These are phyloP conservation scores for Sylvietta virens DNA, from an alignment of 2,113 vertebrate species.

Conservation along the genomic window DNA sequence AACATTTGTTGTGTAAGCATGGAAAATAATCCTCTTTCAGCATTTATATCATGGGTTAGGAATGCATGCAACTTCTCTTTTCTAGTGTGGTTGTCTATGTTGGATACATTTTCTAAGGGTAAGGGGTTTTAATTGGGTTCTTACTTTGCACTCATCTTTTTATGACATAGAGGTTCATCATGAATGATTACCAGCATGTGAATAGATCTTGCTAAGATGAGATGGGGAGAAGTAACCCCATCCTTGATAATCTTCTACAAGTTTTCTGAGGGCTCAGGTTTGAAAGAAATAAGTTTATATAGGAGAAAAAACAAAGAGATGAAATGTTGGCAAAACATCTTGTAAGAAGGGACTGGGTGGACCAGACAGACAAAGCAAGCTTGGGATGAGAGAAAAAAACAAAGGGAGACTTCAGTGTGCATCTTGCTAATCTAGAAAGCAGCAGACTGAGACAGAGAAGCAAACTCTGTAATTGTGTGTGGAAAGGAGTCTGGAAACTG, in stretches of 20 bases:
- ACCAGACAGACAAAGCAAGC: background rate
- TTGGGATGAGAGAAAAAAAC: background rate
- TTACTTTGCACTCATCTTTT: background rate
- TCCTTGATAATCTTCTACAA: background rate
- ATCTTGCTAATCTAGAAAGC: background rate
- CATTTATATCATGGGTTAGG: conserved; percentile 33
- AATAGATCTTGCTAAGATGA: background rate
- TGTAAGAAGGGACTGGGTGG: background rate
- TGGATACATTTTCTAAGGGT: background rate
- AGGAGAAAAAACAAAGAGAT: background rate
- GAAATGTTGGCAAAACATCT: background rate
- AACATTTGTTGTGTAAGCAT: conserved; percentile 27
- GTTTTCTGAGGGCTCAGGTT: background rate
- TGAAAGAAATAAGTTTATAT: background rate
- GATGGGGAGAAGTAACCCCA: background rate
- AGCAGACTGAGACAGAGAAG: background rate
- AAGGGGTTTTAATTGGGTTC: background rate
- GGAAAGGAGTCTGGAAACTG: background rate
- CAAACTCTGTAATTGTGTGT: background rate
- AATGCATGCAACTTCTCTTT: conserved; percentile 12
- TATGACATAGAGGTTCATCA: background rate
- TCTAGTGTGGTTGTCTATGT: background rate
- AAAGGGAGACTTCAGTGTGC: background rate
- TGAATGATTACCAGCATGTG: background rate
- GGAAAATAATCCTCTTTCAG: conserved; percentile 39